A percentile compares a stretch with the other conserved stretches of the same genome.
Conservation (phyloP, 2,888 invertebrate species). For the Acanthacorydalis orientalis region DNA sequence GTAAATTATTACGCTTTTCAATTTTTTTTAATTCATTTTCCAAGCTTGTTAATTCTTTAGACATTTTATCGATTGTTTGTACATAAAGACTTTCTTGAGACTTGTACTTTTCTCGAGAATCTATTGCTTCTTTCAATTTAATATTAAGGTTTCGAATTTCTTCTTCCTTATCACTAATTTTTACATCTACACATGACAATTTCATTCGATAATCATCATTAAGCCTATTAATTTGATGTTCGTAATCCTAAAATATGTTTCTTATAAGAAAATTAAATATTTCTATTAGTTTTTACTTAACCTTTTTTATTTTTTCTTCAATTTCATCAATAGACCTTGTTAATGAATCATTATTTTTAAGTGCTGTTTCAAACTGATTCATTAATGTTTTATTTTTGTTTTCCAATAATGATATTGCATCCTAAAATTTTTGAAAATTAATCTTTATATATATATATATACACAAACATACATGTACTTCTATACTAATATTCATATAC, state of each 20-base stretch:
- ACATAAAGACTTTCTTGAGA: not conserved
- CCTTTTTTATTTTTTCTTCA: not conserved
- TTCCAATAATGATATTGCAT: not conserved
- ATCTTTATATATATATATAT: no score
- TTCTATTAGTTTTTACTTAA: not conserved
- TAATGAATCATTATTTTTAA: conserved; percentile 3
- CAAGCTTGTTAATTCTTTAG: not conserved
- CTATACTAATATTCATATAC: no score
- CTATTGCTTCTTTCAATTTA: not conserved
- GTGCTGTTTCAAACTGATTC: not conserved
- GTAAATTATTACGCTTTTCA: not conserved
- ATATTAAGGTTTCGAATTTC: conserved; percentile 1
- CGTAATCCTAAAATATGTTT: no score
- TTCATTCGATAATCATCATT: not conserved
- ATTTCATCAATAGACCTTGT: not conserved
- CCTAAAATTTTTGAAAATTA: no score
- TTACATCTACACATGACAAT: not conserved
- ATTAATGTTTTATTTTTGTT: conserved; percentile 1
- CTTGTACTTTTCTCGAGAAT: conserved; percentile 1
- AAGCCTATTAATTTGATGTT: not conserved
- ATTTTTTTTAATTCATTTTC: conserved; percentile 1
- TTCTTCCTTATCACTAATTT: not conserved
- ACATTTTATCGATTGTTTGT: conserved; percentile 3
- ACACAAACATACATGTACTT: no score
- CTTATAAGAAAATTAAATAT: no score